phyloP scores from a whole-genome alignment of 2,797 vertebrate genomes.

The Megaceryle alcyon region DNA sequence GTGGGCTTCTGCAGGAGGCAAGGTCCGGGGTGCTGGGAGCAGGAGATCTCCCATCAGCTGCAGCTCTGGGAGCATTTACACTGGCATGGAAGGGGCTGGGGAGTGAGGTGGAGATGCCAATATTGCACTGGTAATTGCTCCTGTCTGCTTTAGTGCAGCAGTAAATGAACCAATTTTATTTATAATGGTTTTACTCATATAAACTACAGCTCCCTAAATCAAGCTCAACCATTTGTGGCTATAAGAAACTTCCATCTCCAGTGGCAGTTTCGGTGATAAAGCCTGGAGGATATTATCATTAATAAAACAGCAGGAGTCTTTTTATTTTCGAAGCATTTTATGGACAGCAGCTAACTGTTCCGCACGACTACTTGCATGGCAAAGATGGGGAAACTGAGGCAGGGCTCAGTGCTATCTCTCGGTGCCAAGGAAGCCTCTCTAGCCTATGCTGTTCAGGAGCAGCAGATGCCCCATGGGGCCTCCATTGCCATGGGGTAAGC shows the following conservation, averaged over 20 bases:
- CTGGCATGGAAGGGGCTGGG: not conserved
- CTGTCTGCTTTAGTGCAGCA: not conserved
- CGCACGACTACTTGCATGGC: not conserved
- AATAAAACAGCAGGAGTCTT: not conserved
- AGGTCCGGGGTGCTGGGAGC: not conserved
- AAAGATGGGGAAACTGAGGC: not conserved
- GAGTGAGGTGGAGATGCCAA: not conserved
- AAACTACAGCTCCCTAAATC: not conserved
- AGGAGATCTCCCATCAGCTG: not conserved
- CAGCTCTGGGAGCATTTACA: not conserved
- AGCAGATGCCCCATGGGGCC: not conserved
- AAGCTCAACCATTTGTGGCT: not conserved
- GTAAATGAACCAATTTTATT: not conserved
- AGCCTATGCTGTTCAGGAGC: not conserved
- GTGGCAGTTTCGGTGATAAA: not conserved
- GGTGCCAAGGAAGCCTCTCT: not conserved
- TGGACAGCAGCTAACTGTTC: not conserved
- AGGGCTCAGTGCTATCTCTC: not conserved
- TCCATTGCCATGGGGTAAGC: not conserved
- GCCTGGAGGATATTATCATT: not conserved
- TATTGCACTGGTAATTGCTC: not conserved
- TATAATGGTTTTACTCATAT: not conserved
- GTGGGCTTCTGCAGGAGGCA: not conserved
- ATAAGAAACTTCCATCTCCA: not conserved
- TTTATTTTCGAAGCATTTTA: not conserved